Evolutionary conservation across 2,888 invertebrate species (phyloP).

Genomic region (Buathra laborator): DNA sequence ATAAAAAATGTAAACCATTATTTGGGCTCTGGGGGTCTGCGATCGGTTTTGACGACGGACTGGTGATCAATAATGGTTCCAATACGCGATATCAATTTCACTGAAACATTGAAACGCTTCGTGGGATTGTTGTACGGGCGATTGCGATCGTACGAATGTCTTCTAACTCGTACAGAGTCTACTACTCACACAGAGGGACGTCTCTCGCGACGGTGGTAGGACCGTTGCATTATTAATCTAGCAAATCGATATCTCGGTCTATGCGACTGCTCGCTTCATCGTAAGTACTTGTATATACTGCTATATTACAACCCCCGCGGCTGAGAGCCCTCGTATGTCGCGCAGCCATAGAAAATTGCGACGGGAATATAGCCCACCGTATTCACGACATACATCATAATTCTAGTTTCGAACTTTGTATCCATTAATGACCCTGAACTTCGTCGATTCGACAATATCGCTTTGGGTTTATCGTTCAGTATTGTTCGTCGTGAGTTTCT

Average conservation of each 20-base stretch:
- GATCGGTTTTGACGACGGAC: not conserved
- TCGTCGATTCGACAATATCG: slow-evolving; percentile 46
- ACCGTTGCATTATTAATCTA: slow-evolving; percentile 81
- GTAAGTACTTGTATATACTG: slow-evolving; percentile 49
- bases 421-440: slow-evolving; percentile 39
- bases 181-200: slow-evolving; percentile 21
- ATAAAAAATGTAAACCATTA: not conserved
- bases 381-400: slow-evolving; percentile 23
- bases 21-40: not conserved
- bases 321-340: slow-evolving; percentile 43
- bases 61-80: slow-evolving; percentile 33
- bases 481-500: slow-evolving; percentile 45
- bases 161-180: slow-evolving; percentile 40
- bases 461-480: slow-evolving; percentile 54
- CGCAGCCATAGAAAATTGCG: slow-evolving; percentile 24
- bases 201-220: slow-evolving; percentile 57
- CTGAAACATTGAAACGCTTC: not conserved
- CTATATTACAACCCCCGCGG: slow-evolving; percentile 20
- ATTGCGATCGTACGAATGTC: slow-evolving; percentile 51
- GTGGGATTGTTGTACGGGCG: not conserved
- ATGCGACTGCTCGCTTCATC: slow-evolving; percentile 65
- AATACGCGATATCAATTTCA: slow-evolving; percentile 17
- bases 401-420: slow-evolving; percentile 8
- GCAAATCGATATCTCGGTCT: slow-evolving; percentile 80
- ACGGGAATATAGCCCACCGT: slow-evolving; percentile 21